Base-by-base conservation (phyloP, 2,113 vertebrate species). In the Euleptes europaea region DNA sequence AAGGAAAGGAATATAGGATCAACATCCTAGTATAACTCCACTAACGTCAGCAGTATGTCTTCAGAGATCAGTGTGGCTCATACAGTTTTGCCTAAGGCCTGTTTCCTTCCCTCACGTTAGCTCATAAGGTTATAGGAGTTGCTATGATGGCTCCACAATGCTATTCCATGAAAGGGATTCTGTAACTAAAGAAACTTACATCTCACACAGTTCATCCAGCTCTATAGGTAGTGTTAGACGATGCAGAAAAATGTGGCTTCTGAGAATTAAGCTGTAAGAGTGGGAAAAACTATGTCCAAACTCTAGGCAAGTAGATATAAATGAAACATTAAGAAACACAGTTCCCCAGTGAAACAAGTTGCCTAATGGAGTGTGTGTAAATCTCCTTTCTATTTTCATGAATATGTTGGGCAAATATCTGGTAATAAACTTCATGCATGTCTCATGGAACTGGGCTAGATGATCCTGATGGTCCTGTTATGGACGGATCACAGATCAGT, bases 21-120 rank as follows among this genome's bases (percentile, higher is more conserved):
- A 84, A 86, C 87, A 95, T 89, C 49, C 86, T 92, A 66, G 0
- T 87, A 92, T 93, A 90, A 90, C 19, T 0, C 85, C 82, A 28
- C 82, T 90, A 67, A 65, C 6, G n/a, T 38, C 77, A 80, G 26
- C 60, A 7, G 4, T 91, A 84, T 91, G 84, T 88, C 88, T 88
- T 85, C 60, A 76, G 49, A 75, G 84, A 92, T 90, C 33, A 81
- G 51, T 90, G 88, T 91, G 70, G 54, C 88, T 92, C 80, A 79
- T 78, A 81, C 54, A 86, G 65, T 84, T 17, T 74, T 91, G 78
- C 93, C 81, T 40, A 2, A 60, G 57, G 57, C 38, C 14, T 63
- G 40, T 33, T 5, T 26, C 11, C 3, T 42, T 11, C 38, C 33
- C 54, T 74, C 47, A 57, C 67, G 44, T 89, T 93, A 86, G 40